Percentiles rank a stretch among this genome's conserved stretches.
These are phyloP conservation scores for Plotosus lineatus DNA, from an alignment of 2,113 vertebrate genomes.

Conservation along the genomic window DNA sequence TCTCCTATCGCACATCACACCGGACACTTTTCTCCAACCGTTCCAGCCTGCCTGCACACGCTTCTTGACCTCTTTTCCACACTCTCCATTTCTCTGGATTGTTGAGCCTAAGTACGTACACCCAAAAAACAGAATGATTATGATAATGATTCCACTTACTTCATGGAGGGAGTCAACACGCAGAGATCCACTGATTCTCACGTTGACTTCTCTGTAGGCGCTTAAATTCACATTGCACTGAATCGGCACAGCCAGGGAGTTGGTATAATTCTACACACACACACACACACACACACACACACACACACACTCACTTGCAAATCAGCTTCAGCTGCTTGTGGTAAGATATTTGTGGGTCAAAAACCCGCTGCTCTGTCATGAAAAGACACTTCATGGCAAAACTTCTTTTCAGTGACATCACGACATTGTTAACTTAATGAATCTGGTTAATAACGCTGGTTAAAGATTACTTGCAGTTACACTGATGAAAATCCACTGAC, in stretches of 20 bases:
- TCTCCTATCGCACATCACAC: no score
- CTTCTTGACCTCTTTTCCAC: no score
- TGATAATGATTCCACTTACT: slow-evolving; percentile 62
- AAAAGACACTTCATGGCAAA: slow-evolving; percentile 32
- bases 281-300: slow-evolving; percentile 13
- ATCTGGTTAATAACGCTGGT: slow-evolving; percentile 16
- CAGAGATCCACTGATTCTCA: slow-evolving; percentile 72
- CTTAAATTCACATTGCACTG: slow-evolving; percentile 71
- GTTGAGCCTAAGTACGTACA: no score
- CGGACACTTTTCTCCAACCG: no score
- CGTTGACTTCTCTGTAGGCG: slow-evolving; percentile 68
- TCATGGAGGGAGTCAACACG: slow-evolving; percentile 74
- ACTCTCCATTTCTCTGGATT: no score
- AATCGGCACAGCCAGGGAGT: slow-evolving; percentile 73
- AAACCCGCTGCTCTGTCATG: slow-evolving; percentile 1
- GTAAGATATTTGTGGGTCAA: background rate
- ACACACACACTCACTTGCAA: slow-evolving; percentile 1
- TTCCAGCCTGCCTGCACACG: no score
- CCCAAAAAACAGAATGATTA: background rate
- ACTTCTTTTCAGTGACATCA: slow-evolving; percentile 15
- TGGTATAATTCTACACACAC: slow-evolving; percentile 77
- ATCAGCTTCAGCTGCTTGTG: slow-evolving; percentile 42
- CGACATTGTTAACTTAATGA: slow-evolving; percentile 43
- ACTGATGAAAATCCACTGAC: slow-evolving; percentile 20
- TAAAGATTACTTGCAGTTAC: slow-evolving; percentile 35